These are phyloP conservation scores for Drosophila bunnanda DNA, from an alignment of 2,888 invertebrate species.

Conservation along the genomic window DNA sequence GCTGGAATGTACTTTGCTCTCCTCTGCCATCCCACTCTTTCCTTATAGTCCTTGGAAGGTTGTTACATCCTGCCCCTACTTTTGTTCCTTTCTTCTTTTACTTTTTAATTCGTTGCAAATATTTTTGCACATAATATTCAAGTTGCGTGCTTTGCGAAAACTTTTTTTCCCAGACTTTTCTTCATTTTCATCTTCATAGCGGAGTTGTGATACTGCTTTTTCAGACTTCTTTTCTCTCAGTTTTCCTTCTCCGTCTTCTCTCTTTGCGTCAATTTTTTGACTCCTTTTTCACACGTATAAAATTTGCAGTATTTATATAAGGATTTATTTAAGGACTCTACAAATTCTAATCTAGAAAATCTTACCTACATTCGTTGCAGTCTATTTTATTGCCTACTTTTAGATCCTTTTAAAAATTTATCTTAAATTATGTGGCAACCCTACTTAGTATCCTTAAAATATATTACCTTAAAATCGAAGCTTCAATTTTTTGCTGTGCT, in stretches of 20 bases:
- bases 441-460: not conserved
- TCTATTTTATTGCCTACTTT: not conserved
- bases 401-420: not conserved
- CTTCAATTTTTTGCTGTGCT: not conserved
- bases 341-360: not conserved
- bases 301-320: not conserved
- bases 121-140: slow-evolving; percentile 71
- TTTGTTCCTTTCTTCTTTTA: slow-evolving; percentile 6
- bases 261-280: not conserved
- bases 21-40: not conserved
- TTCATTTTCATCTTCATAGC: slow-evolving; percentile 30
- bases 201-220: not conserved
- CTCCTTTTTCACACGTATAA: not conserved
- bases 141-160: slow-evolving; percentile 56
- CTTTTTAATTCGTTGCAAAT: slow-evolving; percentile 51
- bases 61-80: not conserved
- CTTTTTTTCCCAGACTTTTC: slow-evolving; percentile 36
- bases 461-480: not conserved
- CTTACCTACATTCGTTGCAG: not conserved
- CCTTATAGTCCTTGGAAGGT: not conserved
- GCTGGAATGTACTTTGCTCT: slow-evolving; percentile 22
- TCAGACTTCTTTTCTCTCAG: not conserved
- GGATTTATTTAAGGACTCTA: not conserved
- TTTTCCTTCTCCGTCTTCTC: not conserved
- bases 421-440: not conserved